Percentiles rank a stretch among this genome's conserved stretches.
These are phyloP conservation scores for Beris morrisii DNA, from an alignment of 2,888 invertebrate species.

Conservation along the genomic window DNA sequence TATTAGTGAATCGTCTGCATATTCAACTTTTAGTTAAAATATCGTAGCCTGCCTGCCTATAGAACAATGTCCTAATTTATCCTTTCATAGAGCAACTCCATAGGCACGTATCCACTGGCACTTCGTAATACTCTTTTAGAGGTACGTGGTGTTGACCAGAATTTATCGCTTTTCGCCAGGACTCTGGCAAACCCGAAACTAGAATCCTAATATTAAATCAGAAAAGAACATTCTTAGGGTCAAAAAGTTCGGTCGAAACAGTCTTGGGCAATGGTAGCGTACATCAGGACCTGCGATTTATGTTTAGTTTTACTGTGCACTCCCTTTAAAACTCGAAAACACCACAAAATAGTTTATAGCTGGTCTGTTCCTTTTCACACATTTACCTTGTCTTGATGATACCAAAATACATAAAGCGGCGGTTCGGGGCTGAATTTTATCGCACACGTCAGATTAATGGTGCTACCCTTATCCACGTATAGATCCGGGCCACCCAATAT, in stretches of 20 bases:
- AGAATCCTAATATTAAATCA: constrained; percentile 12
- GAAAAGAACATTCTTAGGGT: constrained; percentile 16
- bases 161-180: constrained; percentile 22
- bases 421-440: constrained; percentile 81
- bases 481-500: constrained; percentile 79
- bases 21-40: too few relatives aligned
- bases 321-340: constrained; percentile 10
- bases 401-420: constrained; percentile 93
- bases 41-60: too few relatives aligned
- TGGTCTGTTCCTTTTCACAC: not conserved
- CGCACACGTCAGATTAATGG: constrained; percentile 81
- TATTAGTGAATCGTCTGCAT: too few relatives aligned
- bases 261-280: too few relatives aligned
- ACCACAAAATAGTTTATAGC: constrained; percentile 25
- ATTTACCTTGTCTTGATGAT: constrained; percentile 91
- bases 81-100: too few relatives aligned
- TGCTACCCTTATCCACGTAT: constrained; percentile 79
- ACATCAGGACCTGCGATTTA: too few relatives aligned
- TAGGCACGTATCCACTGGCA: too few relatives aligned
- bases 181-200: constrained; percentile 2
- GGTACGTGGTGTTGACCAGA: constrained; percentile 1
- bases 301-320: constrained; percentile 9
- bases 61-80: too few relatives aligned
- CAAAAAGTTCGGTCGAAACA: too few relatives aligned
- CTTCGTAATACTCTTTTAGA: too few relatives aligned